Evolutionary conservation across 2,113 vertebrate genomes (phyloP).

Genomic region (human (Homo sapiens)): DNA sequence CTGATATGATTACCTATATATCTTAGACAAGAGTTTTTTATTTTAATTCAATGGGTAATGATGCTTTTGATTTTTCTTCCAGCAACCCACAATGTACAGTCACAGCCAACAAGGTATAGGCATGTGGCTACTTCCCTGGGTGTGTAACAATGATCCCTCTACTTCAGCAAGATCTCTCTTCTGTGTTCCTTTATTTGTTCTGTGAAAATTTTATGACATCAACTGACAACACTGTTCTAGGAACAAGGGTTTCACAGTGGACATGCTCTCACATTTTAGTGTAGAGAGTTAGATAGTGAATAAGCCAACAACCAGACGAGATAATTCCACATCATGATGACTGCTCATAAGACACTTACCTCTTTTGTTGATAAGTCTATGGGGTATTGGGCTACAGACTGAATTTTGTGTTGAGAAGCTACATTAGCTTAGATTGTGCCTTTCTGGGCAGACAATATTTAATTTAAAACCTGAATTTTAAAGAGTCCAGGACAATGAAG

Average conservation of each 20-base stretch:
- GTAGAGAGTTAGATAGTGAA: background rate
- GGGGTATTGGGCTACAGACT: background rate
- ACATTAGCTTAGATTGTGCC: background rate
- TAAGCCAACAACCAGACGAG: background rate
- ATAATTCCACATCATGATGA: background rate
- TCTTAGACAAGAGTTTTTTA: background rate
- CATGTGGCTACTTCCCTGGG: background rate
- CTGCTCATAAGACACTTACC: background rate
- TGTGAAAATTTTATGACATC: background rate
- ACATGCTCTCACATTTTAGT: background rate
- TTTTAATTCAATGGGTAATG: background rate
- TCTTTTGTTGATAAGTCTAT: background rate
- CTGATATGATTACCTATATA: background rate
- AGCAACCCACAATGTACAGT: background rate
- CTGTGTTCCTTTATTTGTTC: background rate
- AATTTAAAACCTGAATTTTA: background rate
- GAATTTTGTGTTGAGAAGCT: background rate
- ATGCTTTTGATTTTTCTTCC: background rate
- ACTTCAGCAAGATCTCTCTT: background rate
- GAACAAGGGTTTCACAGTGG: background rate
- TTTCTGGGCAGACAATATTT: background rate
- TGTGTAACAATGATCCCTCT: background rate
- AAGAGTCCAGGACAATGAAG: background rate
- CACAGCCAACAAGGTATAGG: no score
- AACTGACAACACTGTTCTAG: background rate